Evolutionary conservation across 2,113 vertebrate species (phyloP).

Genomic region (Nothocercus nigrocapillus): DNA sequence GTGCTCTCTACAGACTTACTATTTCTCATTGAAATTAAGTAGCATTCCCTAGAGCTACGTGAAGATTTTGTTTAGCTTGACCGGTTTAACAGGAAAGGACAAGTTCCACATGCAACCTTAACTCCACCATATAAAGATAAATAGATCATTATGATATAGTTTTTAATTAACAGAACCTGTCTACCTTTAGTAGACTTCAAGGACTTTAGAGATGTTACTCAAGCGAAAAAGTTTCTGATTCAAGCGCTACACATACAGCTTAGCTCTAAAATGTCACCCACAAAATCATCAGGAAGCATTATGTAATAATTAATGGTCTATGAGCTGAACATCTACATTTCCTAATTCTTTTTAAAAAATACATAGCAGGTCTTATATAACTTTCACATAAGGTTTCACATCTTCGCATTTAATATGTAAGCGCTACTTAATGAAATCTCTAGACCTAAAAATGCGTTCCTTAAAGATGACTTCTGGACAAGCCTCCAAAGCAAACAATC

Average conservation of each 20-base stretch:
- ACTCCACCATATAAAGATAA: background rate
- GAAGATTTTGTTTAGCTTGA: background rate
- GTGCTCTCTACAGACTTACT: background rate
- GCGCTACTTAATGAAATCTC: background rate
- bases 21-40: background rate
- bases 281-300: background rate
- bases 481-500: background rate
- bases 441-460: background rate
- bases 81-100: constrained; percentile 17
- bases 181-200: background rate
- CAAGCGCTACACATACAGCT: background rate
- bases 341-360: background rate
- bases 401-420: background rate
- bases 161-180: constrained; percentile 10
- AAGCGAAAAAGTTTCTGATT: background rate
- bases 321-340: background rate
- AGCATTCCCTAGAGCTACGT: background rate
- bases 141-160: background rate
- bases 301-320: background rate
- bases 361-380: background rate
- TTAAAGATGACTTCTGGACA: background rate
- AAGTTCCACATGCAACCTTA: background rate
- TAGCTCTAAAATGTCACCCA: background rate
- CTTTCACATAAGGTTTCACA: background rate
- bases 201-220: background rate